A percentile compares a stretch with the other conserved stretches of the same genome.
phyloP scores from a whole-genome alignment of 2,797 vertebrate genomes.

The Lycodopsis pacificus region DNA sequence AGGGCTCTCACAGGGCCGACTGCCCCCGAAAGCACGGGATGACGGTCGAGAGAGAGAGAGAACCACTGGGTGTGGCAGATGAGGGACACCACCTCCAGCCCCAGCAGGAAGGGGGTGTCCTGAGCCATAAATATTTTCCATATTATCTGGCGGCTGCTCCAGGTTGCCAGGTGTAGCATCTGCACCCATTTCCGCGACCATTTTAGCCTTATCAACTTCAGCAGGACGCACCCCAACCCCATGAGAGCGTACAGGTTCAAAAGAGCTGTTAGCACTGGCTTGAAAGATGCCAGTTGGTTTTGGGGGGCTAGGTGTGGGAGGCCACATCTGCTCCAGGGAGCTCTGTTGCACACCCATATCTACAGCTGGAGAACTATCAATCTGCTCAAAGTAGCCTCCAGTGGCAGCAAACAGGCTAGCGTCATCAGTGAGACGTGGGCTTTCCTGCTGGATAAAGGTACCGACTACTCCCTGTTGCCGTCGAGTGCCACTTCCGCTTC shows the following conservation, averaged over 20 bases:
- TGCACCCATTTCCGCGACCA: slow-evolving; percentile 88
- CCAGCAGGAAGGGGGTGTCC: slow-evolving; percentile 59
- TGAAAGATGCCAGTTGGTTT: slow-evolving; percentile 96
- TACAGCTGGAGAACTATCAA: slow-evolving; percentile 90
- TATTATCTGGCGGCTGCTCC: slow-evolving; percentile 96
- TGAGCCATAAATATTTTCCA: slow-evolving; percentile 90
- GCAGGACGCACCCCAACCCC: slow-evolving; percentile 87
- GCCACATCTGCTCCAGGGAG: slow-evolving; percentile 75
- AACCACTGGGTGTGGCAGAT: slow-evolving; percentile 58
- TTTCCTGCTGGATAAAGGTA: slow-evolving; percentile 98
- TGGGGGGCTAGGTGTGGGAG: slow-evolving; percentile 93
- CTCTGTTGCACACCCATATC: slow-evolving; percentile 68
- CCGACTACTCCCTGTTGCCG: slow-evolving; percentile 88
- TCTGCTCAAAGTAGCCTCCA: slow-evolving; percentile 94
- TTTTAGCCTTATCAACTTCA: slow-evolving; percentile 91
- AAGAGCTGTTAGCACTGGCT: slow-evolving; percentile 97
- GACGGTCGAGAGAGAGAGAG: slow-evolving; percentile 85
- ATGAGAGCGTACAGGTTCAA: slow-evolving; percentile 95
- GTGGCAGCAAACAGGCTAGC: slow-evolving; percentile 64
- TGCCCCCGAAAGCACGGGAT: slow-evolving; percentile 85
- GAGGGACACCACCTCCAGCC: slow-evolving; percentile 53
- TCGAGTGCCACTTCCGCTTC: slow-evolving; percentile 81
- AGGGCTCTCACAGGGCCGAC: slow-evolving; percentile 94
- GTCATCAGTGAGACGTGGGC: slow-evolving; percentile 89
- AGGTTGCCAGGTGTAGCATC: slow-evolving; percentile 89